Conservation (phyloP, 2,888 invertebrate species). For the Apeira syringaria region DNA sequence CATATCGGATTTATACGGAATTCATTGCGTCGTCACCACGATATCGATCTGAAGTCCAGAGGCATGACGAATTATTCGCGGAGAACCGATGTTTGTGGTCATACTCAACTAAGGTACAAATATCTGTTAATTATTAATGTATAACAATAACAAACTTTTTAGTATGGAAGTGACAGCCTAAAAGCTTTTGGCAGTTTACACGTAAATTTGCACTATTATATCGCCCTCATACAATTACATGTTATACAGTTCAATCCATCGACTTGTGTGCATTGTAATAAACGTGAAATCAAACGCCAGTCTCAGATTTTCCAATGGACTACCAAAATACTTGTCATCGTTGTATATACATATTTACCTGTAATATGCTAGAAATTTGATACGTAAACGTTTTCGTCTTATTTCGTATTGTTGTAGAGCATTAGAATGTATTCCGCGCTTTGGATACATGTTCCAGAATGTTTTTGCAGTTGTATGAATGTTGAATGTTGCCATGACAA, state of each 20-base stretch:
- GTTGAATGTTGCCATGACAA: background rate
- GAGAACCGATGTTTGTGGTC: conserved; percentile 36
- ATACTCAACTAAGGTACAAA: conserved; percentile 64
- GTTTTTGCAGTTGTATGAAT: background rate
- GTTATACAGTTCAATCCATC: too few relatives aligned
- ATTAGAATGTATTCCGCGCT: conserved; percentile 46
- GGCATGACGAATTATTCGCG: conserved; percentile 9
- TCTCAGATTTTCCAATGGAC: too few relatives aligned
- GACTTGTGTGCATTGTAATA: too few relatives aligned
- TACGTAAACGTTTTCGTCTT: conserved; percentile 67
- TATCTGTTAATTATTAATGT: conserved; percentile 49
- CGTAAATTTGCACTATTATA: too few relatives aligned
- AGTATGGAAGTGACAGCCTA: conserved; percentile 42
- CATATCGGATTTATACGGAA: conserved; percentile 29
- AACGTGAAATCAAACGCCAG: too few relatives aligned
- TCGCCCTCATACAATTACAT: too few relatives aligned
- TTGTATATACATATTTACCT: conserved; percentile 40
- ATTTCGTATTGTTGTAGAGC: conserved; percentile 57
- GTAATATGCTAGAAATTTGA: conserved; percentile 55
- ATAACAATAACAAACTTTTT: conserved; percentile 32
- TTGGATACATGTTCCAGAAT: conserved; percentile 37
- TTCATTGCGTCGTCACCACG: conserved; percentile 15
- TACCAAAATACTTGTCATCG: too few relatives aligned
- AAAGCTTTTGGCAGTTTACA: conserved; percentile 14
- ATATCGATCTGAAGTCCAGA: background rate